phyloP scores from a whole-genome alignment of 35 echinoderm and acorn worm species.

The Stichopus chloronotus region DNA sequence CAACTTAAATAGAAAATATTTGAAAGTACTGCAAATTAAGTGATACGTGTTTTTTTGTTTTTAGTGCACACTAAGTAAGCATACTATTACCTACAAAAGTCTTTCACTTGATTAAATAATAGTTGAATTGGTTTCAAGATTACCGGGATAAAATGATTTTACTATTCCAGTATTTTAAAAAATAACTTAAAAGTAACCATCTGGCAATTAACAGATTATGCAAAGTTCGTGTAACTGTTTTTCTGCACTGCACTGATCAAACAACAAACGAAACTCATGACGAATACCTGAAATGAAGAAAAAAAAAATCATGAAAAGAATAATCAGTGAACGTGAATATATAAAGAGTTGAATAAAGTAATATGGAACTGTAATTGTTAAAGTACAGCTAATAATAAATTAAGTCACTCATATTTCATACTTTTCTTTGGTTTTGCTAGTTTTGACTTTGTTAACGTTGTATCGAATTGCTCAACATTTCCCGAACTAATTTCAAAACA shows the following conservation, averaged over 20 bases:
- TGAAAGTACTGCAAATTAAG: no score
- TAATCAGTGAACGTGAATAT: neutral
- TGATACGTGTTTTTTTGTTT: no score
- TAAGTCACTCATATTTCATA: neutral
- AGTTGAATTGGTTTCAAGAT: no score
- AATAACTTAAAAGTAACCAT: no score
- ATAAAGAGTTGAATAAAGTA: neutral
- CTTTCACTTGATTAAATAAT: no score
- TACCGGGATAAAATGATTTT: no score
- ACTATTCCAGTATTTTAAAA: no score
- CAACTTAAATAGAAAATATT: no score
- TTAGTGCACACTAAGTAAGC: no score
- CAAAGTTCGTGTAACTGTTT: neutral
- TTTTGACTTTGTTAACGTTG: neutral
- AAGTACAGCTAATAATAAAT: neutral
- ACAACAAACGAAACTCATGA: neutral
- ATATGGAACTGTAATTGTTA: neutral
- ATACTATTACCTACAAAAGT: no score
- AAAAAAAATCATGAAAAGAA: neutral
- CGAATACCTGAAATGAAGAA: neutral
- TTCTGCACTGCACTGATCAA: neutral
- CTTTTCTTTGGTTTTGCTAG: neutral
- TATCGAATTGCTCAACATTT: no score
- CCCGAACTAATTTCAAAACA: no score
- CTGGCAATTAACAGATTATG: neutral